These are phyloP conservation scores for Eidolon helvum DNA, from an alignment of 2,113 vertebrate genomes.

Conservation along the genomic window DNA sequence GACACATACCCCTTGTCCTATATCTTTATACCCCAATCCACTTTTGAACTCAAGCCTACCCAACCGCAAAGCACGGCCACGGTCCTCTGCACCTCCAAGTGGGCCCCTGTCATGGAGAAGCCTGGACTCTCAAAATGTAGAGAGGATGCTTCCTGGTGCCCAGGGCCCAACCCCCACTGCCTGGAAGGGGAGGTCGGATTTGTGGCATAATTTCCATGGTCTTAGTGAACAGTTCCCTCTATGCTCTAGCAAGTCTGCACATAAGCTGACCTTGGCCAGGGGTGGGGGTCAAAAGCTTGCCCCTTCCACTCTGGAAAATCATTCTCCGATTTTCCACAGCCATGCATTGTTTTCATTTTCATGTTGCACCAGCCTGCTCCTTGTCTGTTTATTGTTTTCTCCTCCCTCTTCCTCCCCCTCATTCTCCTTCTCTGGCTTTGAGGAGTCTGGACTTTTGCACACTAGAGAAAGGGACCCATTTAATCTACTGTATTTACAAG, in stretches of 20 bases:
- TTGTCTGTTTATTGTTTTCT: not conserved
- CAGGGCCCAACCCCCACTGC: not conserved
- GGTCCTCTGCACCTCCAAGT: not conserved
- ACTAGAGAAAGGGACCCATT: constrained; percentile 56
- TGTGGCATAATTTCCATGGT: not conserved
- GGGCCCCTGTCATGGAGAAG: not conserved
- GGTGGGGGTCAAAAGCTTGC: not conserved
- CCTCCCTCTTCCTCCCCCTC: not conserved
- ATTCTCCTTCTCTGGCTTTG: constrained; percentile 29
- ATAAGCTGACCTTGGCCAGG: not conserved
- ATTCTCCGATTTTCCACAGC: not conserved
- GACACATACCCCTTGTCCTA: not conserved
- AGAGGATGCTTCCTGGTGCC: not conserved
- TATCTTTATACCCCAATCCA: not conserved
- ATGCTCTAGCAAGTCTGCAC: not conserved
- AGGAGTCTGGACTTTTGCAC: constrained; percentile 38
- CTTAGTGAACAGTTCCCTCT: not conserved
- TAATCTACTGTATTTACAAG: constrained; percentile 67
- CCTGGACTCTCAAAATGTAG: not conserved
- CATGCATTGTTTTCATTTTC: not conserved
- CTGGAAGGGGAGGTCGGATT: not conserved
- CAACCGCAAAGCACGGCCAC: fast-evolving
- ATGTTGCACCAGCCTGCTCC: not conserved
- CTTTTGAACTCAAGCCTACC: not conserved
- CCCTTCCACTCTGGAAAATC: not conserved